Evolutionary conservation across 1,140 invertebrate genomes (phyloP).

Genomic region (Papilio xuthus): DNA sequence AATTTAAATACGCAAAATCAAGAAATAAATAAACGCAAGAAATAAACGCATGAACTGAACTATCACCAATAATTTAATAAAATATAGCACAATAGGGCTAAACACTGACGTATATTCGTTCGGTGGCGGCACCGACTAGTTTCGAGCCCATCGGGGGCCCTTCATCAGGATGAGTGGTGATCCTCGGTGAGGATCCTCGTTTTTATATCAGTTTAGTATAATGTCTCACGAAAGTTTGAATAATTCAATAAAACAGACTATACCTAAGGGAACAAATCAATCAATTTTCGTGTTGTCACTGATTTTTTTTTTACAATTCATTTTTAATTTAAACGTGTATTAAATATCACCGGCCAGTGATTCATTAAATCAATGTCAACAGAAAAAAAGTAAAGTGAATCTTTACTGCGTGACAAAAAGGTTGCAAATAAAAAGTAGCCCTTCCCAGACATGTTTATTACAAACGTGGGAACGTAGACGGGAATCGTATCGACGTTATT

Average conservation of each 20-base stretch:
- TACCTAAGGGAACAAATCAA: no score
- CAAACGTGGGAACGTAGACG: slow-evolving; percentile 21
- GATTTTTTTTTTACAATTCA: no score
- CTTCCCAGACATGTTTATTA: slow-evolving; percentile 25
- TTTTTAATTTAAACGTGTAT: neutral
- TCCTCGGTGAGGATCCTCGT: no score
- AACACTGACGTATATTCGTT: no score
- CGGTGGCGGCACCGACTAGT: no score
- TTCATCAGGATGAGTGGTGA: no score
- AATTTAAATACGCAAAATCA: neutral
- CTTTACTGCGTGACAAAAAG: slow-evolving; percentile 19
- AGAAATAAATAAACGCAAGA: neutral
- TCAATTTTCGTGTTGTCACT: no score
- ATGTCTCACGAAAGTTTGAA: no score
- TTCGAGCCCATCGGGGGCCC: no score
- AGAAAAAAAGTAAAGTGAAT: slow-evolving; percentile 17
- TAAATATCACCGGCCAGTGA: slow-evolving; percentile 4
- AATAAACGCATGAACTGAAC: neutral
- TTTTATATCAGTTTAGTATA: no score
- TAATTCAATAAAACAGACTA: no score
- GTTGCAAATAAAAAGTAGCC: neutral
- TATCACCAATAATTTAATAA: no score
- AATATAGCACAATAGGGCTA: neutral
- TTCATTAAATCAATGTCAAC: neutral
- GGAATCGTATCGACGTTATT: slow-evolving; percentile 19